A percentile compares a stretch with the other conserved stretches of the same genome.
These are phyloP conservation scores for Coremacera marginata DNA, from an alignment of 2,888 invertebrate genomes.

Conservation along the genomic window DNA sequence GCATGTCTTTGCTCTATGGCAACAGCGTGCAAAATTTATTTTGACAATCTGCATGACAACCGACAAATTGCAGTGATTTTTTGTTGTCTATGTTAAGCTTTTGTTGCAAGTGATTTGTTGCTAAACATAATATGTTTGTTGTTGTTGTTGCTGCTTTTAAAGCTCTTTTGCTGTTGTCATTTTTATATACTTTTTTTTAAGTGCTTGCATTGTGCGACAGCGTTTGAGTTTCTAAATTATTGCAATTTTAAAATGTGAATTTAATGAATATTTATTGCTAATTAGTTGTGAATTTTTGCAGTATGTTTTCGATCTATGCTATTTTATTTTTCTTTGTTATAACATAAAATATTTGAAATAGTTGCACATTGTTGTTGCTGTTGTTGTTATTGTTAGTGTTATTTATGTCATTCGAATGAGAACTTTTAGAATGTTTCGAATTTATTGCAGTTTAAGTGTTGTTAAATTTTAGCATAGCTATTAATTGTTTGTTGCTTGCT, in stretches of 20 bases:
- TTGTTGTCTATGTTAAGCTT: constrained; percentile 19
- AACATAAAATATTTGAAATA: background rate
- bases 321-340: background rate
- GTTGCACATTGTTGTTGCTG: background rate
- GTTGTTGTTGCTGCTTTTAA: background rate
- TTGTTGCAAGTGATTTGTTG: constrained; percentile 28
- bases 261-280: constrained; percentile 28
- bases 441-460: too few species aligned
- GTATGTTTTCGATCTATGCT: background rate
- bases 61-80: constrained; percentile 49
- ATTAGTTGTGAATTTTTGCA: constrained; percentile 1
- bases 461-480: too few species aligned
- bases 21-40: constrained; percentile 47
- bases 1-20: background rate
- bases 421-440: too few species aligned
- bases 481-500: too few species aligned
- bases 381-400: too few species aligned
- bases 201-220: background rate
- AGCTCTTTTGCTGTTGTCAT: background rate
- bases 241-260: constrained; percentile 17
- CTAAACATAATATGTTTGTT: constrained; percentile 9
- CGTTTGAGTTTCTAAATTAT: background rate
- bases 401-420: too few species aligned
- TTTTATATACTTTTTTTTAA: background rate
- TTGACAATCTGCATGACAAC: constrained; percentile 50